Evolutionary conservation across 2,113 vertebrate species (phyloP), one percentile per base, ranked within the genome.

Genomic region (Phaethornis superciliosus): DNA sequence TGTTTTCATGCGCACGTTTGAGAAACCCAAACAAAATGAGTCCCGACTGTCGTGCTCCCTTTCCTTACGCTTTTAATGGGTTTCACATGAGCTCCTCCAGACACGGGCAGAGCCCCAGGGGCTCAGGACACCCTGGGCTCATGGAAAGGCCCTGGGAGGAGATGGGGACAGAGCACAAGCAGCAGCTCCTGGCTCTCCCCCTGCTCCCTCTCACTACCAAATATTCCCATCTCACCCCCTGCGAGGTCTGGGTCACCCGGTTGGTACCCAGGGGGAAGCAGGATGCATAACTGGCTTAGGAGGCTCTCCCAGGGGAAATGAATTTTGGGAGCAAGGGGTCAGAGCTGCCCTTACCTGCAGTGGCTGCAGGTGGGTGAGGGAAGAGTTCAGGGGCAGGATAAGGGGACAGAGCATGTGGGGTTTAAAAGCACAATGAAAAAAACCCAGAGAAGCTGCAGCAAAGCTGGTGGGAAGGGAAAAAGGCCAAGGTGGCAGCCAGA

Each of bases 21-120:
- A 82, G 92, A 96, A 94, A 92, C 51, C 85, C 90, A 88, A 91
- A 86, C 85, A 81, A 81, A 81, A 87, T 10, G 55, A 72, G 92
- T 91, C 92, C 93, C 93, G 58, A 77, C 83, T 63, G 3, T 83
- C 85, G n/a, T 71, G 76, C 90, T 59, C 44, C 42, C 74, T 89
- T 44, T 79, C 83, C 91, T 92, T 23, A 52, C 1, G 28, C 65
- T 33, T 16, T 62, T 89, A 91, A 92, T 80, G 89, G 10, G 8
- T 65, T 74, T 80, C 91, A 82, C 74, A 49, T 85, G 74, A 82
- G 88, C 74, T 58, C 81, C 88, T 27, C 49, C 81, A 85, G 85
- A 51, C 46, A 6, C 5, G 2, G 76, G 70, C 76, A 71, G 62
- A 9, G 46, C n/a, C 89, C 82, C 33, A 0, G 26, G 65, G 65